Evolutionary conservation across 2,888 invertebrate genomes (phyloP).

Genomic region (Nomada ruficornis): DNA sequence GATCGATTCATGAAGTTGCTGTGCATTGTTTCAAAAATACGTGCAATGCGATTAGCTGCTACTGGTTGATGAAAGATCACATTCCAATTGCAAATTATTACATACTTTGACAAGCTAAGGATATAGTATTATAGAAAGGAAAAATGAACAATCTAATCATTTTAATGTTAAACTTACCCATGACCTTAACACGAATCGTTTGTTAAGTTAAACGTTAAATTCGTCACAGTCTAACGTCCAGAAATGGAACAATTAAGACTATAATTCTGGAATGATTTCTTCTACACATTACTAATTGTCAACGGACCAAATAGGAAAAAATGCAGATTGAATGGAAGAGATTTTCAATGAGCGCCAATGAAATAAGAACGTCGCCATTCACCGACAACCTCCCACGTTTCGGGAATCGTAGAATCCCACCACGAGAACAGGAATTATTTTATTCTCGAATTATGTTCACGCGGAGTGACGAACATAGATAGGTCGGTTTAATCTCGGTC

Average conservation of each 20-base stretch:
- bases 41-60: no score
- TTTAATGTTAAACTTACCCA: no score
- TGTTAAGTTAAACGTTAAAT: background rate
- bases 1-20: no score
- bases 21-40: no score
- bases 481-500: conserved; percentile 55
- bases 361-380: conserved; percentile 22
- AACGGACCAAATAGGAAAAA: background rate
- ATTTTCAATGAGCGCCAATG: background rate
- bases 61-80: no score
- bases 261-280: background rate
- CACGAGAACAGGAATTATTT: conserved; percentile 37
- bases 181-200: no score
- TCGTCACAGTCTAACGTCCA: background rate
- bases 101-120: no score
- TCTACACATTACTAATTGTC: background rate
- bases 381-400: conserved; percentile 9
- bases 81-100: no score
- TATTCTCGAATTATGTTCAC: conserved; percentile 44
- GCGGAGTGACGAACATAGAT: conserved; percentile 7
- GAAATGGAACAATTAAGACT: background rate
- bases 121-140: no score
- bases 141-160: no score
- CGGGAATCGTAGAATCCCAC: conserved; percentile 42
- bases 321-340: background rate